Percentiles rank a stretch among this genome's conserved stretches.
Conservation (phyloP, 2,888 invertebrate genomes). For the Drosophila siamana region DNA sequence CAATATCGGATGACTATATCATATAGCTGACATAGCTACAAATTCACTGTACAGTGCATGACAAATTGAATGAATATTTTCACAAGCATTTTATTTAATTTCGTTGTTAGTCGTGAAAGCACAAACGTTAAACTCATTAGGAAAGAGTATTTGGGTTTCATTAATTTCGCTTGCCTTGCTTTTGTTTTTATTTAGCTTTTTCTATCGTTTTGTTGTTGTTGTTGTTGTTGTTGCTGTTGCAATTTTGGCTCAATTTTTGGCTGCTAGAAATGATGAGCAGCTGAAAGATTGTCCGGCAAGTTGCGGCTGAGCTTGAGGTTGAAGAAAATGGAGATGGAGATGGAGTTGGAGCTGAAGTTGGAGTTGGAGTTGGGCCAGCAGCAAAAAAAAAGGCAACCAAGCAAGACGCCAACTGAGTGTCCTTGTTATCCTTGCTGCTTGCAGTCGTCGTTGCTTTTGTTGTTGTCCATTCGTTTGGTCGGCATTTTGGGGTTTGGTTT, state of each 20-base stretch:
- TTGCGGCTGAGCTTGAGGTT: neutral
- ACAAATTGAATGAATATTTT: no score
- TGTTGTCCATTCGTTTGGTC: conserved; percentile 50
- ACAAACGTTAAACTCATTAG: neutral
- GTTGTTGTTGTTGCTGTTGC: no score
- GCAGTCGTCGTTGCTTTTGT: conserved; percentile 22
- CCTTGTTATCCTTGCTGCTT: conserved; percentile 18
- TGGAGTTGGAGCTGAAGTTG: no score
- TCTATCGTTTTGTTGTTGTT: neutral
- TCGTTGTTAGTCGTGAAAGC: no score
- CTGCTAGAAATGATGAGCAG: conserved; percentile 48
- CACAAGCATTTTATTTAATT: no score
- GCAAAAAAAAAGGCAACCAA: conserved; percentile 34
- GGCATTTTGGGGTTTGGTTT: conserved; percentile 51
- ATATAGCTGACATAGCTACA: no score
- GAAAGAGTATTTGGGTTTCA: neutral
- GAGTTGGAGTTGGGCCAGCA: neutral
- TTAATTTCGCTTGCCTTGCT: neutral
- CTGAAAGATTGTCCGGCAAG: conserved; percentile 34
- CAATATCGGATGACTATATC: no score
- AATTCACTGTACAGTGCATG: no score
- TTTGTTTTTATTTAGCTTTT: neutral
- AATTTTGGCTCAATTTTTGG: neutral
- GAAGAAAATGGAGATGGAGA: neutral
- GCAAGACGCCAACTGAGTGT: conserved; percentile 41